Evolutionary conservation across 2,113 vertebrate species (phyloP).

Genomic region (Carettochelys insculpta): DNA sequence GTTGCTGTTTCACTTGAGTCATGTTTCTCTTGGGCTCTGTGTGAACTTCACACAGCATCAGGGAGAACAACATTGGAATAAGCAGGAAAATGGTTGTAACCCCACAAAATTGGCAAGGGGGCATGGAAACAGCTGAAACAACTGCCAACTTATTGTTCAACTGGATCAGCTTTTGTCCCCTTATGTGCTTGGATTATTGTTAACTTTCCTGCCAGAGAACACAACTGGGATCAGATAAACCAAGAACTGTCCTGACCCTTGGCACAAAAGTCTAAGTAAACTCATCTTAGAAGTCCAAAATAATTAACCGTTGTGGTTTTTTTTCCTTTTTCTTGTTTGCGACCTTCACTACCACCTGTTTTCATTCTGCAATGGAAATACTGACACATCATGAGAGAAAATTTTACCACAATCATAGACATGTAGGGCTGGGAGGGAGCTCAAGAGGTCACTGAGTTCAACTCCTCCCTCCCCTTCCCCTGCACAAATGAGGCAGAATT

Average conservation of each 20-base stretch:
- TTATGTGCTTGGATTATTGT: background rate
- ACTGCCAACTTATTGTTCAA: background rate
- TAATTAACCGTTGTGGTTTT: background rate
- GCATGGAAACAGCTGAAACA: background rate
- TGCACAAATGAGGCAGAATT: background rate
- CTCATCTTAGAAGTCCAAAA: background rate
- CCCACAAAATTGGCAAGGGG: background rate
- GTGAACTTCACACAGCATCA: background rate
- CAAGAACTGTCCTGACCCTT: background rate
- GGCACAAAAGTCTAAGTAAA: background rate
- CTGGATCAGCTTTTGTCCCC: background rate
- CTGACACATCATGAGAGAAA: background rate
- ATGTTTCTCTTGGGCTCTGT: background rate
- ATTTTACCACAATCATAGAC: background rate
- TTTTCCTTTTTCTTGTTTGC: background rate
- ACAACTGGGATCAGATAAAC: background rate
- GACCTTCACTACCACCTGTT: background rate
- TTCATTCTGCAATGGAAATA: conserved; percentile 26
- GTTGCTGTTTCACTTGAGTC: background rate
- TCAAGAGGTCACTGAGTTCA: background rate
- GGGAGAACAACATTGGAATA: background rate
- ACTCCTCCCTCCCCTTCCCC: background rate
- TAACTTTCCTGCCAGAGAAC: background rate
- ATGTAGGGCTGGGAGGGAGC: background rate
- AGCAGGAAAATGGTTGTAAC: background rate